Conservation (phyloP, 2,113 vertebrate genomes). For the Heloderma charlesbogerti region DNA sequence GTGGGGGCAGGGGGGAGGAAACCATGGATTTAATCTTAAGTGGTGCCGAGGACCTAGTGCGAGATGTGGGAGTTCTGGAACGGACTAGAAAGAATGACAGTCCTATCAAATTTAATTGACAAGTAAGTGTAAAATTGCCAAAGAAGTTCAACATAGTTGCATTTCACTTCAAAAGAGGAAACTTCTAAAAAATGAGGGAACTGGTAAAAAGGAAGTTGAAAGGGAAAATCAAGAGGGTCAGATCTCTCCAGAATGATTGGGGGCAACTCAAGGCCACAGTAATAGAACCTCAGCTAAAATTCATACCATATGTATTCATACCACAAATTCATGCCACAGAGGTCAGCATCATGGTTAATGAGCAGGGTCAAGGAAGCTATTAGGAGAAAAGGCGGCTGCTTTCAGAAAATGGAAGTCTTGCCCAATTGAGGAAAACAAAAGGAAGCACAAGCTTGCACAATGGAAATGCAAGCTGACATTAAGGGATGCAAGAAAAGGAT, state of each 20-base stretch:
- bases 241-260: neutral
- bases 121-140: neutral
- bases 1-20: neutral
- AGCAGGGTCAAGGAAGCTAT: neutral
- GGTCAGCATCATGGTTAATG: neutral
- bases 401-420: neutral
- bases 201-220: neutral
- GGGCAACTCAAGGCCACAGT: neutral
- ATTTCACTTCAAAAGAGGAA: neutral
- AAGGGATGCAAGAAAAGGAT: neutral
- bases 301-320: too few relatives aligned
- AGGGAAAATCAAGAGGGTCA: neutral
- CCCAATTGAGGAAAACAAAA: neutral
- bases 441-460: neutral
- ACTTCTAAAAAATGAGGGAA: neutral
- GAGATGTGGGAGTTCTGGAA: neutral
- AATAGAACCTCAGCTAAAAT: neutral
- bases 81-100: neutral
- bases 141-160: neutral
- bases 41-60: neutral
- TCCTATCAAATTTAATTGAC: neutral
- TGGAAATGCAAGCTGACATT: neutral
- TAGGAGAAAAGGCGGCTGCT: neutral
- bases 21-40: neutral
- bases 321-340: too few relatives aligned